These are phyloP conservation scores for Xanthia togata DNA, from an alignment of 2,888 invertebrate species.

Conservation along the genomic window DNA sequence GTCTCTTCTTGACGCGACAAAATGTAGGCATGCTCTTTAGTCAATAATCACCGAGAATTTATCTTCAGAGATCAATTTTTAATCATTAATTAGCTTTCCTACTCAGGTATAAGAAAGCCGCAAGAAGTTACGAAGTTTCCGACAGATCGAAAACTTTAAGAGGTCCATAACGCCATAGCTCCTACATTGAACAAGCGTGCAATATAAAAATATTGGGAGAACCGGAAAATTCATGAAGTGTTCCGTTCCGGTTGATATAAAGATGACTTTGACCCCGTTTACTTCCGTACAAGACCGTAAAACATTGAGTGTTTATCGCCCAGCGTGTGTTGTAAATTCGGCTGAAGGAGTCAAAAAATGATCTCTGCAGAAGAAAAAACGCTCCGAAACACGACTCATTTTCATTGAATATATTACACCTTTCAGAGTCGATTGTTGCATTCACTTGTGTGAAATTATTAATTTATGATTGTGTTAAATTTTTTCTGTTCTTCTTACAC, in stretches of 20 bases:
- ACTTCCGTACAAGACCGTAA: constrained; percentile 49
- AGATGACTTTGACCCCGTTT: constrained; percentile 58
- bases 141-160: constrained; percentile 32
- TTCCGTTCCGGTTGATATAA: constrained; percentile 60
- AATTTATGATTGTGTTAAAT: neutral
- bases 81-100: constrained; percentile 18
- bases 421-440: constrained; percentile 1
- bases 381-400: constrained; percentile 17
- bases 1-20: neutral
- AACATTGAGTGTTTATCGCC: constrained; percentile 51
- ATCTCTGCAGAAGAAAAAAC: constrained; percentile 25
- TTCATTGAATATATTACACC: constrained; percentile 29
- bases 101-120: constrained; percentile 13
- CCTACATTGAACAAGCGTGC: constrained; percentile 21
- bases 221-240: constrained; percentile 49
- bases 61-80: neutral
- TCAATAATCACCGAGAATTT: neutral
- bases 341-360: constrained; percentile 27
- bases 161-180: constrained; percentile 25
- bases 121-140: constrained; percentile 20
- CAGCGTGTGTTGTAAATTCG: constrained; percentile 40
- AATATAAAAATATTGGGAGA: constrained; percentile 31
- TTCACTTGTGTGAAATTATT: neutral
- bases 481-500: neutral
- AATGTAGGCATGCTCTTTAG: constrained; percentile 7